Conservation (phyloP, 2,113 vertebrate genomes). For the Mobula hypostoma region DNA sequence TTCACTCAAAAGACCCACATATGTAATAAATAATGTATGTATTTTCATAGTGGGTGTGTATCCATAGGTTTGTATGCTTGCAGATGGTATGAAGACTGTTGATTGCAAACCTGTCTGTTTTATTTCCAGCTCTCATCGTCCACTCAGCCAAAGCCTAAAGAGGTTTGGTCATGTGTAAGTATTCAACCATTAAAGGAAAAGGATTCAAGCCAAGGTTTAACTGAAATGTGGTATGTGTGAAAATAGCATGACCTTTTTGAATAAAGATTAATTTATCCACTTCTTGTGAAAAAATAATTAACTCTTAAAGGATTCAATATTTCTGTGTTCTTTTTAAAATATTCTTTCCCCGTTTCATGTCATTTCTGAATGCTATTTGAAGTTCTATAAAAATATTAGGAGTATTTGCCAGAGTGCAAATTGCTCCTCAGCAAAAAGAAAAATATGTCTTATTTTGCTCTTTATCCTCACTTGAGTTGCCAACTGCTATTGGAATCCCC, state of each 20-base stretch:
- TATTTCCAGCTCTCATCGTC: background rate
- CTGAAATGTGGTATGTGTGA: conserved; percentile 33
- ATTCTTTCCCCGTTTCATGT: background rate
- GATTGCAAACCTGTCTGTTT: conserved; percentile 29
- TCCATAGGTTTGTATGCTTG: background rate
- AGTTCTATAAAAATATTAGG: background rate
- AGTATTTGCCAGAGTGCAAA: background rate
- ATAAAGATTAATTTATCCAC: conserved; percentile 14
- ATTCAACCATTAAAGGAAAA: conserved; percentile 19
- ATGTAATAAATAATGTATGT: conserved; percentile 37
- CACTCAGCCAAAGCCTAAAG: conserved; percentile 3
- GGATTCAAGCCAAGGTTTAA: conserved; percentile 29
- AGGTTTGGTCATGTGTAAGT: conserved; percentile 33
- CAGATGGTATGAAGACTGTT: conserved; percentile 5
- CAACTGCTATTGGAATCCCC: background rate
- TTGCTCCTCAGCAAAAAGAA: background rate
- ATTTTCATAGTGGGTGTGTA: conserved; percentile 23
- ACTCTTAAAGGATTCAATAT: background rate
- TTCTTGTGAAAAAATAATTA: background rate
- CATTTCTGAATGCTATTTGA: background rate
- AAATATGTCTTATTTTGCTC: background rate
- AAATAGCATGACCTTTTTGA: conserved; percentile 17
- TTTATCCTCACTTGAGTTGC: background rate
- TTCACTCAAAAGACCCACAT: conserved; percentile 25
- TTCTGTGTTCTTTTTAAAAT: background rate